phyloP scores from a whole-genome alignment of 2,888 invertebrate genomes.

The Deilephila elpenor region DNA sequence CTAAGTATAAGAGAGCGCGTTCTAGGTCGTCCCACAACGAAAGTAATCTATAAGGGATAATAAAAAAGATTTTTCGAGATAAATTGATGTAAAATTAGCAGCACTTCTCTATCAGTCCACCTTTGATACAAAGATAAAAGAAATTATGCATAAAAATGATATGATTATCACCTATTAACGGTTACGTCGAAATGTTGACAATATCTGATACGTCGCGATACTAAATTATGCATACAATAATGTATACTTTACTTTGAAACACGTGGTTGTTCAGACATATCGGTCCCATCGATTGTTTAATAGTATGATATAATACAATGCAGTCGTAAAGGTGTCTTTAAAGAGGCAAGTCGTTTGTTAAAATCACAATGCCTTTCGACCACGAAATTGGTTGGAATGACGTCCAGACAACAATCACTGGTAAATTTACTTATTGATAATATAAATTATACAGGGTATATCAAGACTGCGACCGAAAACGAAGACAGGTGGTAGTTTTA shows the following conservation, averaged over 20 bases:
- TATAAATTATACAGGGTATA: no score
- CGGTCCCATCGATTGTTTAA: neutral
- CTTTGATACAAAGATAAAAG: no score
- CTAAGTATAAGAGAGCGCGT: no score
- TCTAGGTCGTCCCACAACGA: no score
- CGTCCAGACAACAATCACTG: neutral
- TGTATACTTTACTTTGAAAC: neutral
- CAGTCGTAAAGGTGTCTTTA: conserved; percentile 4
- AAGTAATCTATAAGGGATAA: no score
- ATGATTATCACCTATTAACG: neutral
- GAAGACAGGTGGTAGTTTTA: no score
- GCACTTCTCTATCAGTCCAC: no score
- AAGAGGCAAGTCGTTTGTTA: neutral
- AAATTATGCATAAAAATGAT: no score
- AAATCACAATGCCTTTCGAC: conserved; percentile 4
- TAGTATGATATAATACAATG: neutral
- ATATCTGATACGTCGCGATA: neutral
- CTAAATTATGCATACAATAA: conserved; percentile 13
- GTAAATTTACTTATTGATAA: neutral
- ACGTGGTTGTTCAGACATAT: neutral
- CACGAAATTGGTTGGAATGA: conserved; percentile 21
- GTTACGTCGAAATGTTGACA: neutral
- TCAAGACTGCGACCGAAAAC: no score
- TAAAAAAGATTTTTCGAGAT: no score
- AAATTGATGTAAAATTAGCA: no score